Base-by-base conservation (phyloP, 2,113 vertebrate genomes). In the Trichomycterus rosablanca region DNA sequence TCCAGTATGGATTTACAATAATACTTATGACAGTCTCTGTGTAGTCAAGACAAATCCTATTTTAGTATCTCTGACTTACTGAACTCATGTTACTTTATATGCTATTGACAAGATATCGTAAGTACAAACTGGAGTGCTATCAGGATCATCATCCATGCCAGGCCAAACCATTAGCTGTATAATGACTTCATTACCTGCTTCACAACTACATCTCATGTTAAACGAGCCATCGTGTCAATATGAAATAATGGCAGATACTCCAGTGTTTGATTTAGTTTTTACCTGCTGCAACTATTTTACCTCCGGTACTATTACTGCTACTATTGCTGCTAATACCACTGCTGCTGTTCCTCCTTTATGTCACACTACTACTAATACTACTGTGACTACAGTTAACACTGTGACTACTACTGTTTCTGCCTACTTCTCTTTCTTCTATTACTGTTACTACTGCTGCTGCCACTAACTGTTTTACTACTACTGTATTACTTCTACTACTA, bases 131-230 rank as follows among this genome's bases (percentile, higher is more conserved):
- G 35, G 20, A 34, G 22, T 5, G 37, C n/a, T 15, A 18, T 15
- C 2, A 28, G 54, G 7, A 28, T 8, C 22, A 57, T 18, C 37
- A 6, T 26, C 42, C 37, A 26, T 43, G 35, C 35, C 19, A 28
- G n/a, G 35, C 5, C n/a, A 20, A 37, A 8, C 12, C 40, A 57
- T 43, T 57, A 57, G 22, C 35, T 43, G 2, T 28, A 28, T 43
- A 15, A 43, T 7, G 23, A 37, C 37, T 43, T 57, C 35, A 54
- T 54, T 54, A 37, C 52, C 19, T n/a, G 6, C 3, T 18, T 57
- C 35, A 43, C 9, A 57, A 20, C 35, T 61, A 30, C 6, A 4
- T 30, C 48, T 28, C 19, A 6, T 53, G 24, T 7, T 44, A 53
- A 53, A 44, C 32, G 18, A 63, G 14, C 35, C 37, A 26, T 5